Conservation (phyloP, 2,888 invertebrate genomes). For the Branchellion lobata region DNA sequence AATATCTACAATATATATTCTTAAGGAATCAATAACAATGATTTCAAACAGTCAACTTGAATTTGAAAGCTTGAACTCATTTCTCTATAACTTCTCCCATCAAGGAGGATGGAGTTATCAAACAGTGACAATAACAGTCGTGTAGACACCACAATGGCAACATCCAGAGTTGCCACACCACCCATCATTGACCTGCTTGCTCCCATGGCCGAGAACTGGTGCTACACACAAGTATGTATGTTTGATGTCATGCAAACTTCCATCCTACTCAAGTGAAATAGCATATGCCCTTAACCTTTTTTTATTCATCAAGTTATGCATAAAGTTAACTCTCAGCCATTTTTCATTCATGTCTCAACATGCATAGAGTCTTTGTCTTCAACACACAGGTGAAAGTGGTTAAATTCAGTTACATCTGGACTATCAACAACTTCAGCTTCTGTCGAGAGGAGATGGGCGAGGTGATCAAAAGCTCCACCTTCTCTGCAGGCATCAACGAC, state of each 20-base stretch:
- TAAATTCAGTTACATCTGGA: conserved; percentile 99
- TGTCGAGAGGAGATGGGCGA: conserved; percentile 99
- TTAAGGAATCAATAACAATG: no score
- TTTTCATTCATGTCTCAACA: no score
- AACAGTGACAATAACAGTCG: conserved; percentile 42
- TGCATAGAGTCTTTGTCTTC: no score
- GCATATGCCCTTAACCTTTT: no score
- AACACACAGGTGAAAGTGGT: conserved; percentile 90
- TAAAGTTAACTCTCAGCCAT: no score
- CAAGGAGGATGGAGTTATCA: background rate
- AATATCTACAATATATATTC: no score
- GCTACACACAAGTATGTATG: conserved; percentile 93
- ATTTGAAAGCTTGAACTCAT: no score
- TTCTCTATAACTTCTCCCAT: no score
- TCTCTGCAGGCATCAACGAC: conserved; percentile 98
- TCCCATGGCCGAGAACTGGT: conserved; percentile 99
- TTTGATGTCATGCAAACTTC: background rate
- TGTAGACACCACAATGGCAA: conserved; percentile 68
- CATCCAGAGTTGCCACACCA: conserved; percentile 92
- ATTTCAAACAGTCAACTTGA: no score
- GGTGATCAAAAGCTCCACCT: conserved; percentile 98
- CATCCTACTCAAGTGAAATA: background rate
- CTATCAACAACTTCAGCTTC: conserved; percentile 99
- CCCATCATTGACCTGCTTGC: conserved; percentile 68
- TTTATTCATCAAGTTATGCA: no score